Conservation (phyloP, 2,797 vertebrate genomes). For the Urocyon cinereoargenteus region DNA sequence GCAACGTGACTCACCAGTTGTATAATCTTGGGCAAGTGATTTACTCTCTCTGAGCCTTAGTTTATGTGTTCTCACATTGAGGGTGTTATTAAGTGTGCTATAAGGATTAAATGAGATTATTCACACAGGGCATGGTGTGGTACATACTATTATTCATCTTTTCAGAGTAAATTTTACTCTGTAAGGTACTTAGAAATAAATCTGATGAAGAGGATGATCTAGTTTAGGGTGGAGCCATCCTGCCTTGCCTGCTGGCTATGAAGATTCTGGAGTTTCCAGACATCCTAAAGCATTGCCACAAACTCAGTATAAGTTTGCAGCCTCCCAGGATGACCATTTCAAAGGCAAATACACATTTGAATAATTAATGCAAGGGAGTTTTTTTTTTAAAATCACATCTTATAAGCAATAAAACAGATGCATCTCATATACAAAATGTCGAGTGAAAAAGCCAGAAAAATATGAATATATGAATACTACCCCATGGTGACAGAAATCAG, state of each 20-base stretch:
- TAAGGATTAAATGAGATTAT: not conserved
- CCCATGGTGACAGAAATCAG: not conserved
- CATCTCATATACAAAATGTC: not conserved
- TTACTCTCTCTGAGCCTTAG: not conserved
- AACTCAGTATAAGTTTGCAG: not conserved
- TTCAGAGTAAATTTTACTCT: not conserved
- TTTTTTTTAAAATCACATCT: not conserved
- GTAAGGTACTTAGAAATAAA: slow-evolving; percentile 6
- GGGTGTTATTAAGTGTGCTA: not conserved
- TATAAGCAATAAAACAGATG: not conserved
- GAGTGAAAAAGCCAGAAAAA: not conserved
- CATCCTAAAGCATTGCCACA: not conserved
- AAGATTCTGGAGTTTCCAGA: not conserved
- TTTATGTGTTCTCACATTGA: not conserved
- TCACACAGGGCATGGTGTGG: not conserved
- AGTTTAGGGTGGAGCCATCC: not conserved
- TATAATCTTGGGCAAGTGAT: not conserved
- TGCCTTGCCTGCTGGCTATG: not conserved
- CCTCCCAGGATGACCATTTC: not conserved
- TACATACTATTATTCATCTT: not conserved
- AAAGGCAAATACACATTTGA: not conserved
- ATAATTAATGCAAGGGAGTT: not conserved
- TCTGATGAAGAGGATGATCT: not conserved
- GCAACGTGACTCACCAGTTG: not conserved
- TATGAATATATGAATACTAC: not conserved